phyloP scores from a whole-genome alignment of 2,113 vertebrate genomes.

The Todiramphus saurophagus region DNA sequence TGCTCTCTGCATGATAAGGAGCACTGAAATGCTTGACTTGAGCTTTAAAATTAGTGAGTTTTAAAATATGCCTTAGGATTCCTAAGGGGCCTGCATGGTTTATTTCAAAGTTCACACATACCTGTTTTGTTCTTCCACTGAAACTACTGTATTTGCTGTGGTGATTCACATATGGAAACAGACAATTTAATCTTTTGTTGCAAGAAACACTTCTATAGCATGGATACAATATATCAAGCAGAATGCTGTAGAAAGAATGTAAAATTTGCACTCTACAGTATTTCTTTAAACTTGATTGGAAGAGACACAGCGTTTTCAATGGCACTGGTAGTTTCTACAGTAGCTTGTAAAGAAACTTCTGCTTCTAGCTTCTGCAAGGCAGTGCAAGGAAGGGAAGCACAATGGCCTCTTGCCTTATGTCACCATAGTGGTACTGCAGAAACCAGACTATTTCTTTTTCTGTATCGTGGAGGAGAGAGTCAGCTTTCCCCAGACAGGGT shows the following conservation, averaged over 20 bases:
- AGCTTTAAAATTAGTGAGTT: background rate
- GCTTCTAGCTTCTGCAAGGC: background rate
- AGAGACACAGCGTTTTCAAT: background rate
- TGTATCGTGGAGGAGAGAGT: fast-evolving
- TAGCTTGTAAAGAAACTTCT: background rate
- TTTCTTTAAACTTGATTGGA: background rate
- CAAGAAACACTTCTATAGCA: background rate
- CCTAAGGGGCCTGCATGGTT: background rate
- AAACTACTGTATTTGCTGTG: background rate
- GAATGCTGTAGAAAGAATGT: background rate
- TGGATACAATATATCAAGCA: background rate
- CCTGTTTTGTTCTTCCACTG: background rate
- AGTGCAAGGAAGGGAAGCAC: background rate
- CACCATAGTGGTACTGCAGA: background rate
- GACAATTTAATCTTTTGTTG: background rate
- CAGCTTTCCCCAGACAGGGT: background rate
- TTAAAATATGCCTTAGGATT: background rate
- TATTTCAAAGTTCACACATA: fast-evolving
- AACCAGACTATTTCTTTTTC: background rate
- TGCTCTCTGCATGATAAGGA: background rate
- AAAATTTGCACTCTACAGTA: background rate
- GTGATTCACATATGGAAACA: background rate
- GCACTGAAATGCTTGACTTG: background rate
- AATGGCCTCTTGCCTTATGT: background rate
- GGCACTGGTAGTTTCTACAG: background rate